Percentiles rank a stretch among this genome's conserved stretches.
Evolutionary conservation across 2,888 invertebrate species (phyloP).

Genomic region (Aplocera efformata): DNA sequence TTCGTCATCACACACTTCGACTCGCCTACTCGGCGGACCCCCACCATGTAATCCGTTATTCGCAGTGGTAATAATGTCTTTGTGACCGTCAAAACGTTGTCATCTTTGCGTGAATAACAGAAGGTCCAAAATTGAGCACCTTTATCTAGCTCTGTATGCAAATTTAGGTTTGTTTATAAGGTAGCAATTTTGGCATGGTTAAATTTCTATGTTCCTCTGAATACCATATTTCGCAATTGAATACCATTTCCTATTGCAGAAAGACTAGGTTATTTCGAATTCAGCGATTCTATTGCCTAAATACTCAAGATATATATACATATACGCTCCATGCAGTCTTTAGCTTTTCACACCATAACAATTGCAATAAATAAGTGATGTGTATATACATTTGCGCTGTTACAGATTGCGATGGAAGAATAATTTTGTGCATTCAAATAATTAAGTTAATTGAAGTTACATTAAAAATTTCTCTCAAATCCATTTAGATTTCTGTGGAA

Average conservation of each 20-base stretch:
- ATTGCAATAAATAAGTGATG: no score
- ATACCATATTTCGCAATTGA: conserved; percentile 10
- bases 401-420: no score
- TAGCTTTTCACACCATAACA: no score
- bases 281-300: no score
- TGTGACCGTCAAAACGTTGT: conserved; percentile 22
- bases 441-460: no score
- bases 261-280: not conserved
- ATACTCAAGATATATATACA: no score
- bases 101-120: conserved; percentile 21
- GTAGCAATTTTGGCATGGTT: conserved; percentile 11
- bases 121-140: conserved; percentile 21
- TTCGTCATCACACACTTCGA: conserved; percentile 67
- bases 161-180: conserved; percentile 18
- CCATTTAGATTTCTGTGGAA: no score
- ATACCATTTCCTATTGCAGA: conserved; percentile 8
- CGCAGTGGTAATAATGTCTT: conserved; percentile 30
- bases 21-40: conserved; percentile 60
- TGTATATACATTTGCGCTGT: no score
- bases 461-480: no score
- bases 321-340: no score
- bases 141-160: conserved; percentile 3
- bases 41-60: conserved; percentile 46
- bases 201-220: conserved; percentile 10
- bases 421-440: no score